Evolutionary conservation across 1,140 invertebrate species (phyloP).

Genomic region (Leguminivora glycinivorella): DNA sequence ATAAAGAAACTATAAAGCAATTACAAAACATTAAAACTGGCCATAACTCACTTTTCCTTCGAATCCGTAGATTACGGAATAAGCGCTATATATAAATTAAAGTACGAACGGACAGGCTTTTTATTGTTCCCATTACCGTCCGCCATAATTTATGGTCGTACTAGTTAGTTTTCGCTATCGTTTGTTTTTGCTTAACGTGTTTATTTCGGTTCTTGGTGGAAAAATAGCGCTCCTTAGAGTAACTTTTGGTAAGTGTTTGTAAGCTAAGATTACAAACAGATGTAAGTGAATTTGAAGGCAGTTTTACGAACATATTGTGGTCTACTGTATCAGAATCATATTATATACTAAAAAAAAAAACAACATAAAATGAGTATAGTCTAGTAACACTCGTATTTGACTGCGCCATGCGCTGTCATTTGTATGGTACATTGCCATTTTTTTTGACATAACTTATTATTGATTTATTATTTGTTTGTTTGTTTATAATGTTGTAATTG

Average conservation of each 20-base stretch:
- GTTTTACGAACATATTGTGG: no score
- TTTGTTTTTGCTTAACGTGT: conserved; percentile 29
- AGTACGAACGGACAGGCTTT: conserved; percentile 19
- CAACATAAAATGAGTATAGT: no score
- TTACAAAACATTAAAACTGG: conserved; percentile 3
- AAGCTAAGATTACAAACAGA: no score
- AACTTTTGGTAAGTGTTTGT: neutral
- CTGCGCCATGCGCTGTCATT: no score
- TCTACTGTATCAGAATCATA: no score
- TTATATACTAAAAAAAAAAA: no score
- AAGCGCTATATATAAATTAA: conserved; percentile 26
- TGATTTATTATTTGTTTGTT: no score
- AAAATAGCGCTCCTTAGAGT: neutral
- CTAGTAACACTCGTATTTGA: no score
- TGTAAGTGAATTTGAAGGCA: no score
- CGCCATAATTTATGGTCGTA: conserved; percentile 23
- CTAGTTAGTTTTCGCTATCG: conserved; percentile 27
- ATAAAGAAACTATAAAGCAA: conserved; percentile 18
- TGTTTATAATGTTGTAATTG: no score
- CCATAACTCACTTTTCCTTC: conserved; percentile 18
- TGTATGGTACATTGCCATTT: no score
- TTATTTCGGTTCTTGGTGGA: conserved; percentile 18
- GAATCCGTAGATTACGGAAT: conserved; percentile 18
- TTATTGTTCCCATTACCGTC: conserved; percentile 28
- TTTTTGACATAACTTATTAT: no score